Evolutionary conservation across 1,140 invertebrate genomes (phyloP), one percentile per base, ranked within the genome.

Genomic region (Arctopsyche grandis): DNA sequence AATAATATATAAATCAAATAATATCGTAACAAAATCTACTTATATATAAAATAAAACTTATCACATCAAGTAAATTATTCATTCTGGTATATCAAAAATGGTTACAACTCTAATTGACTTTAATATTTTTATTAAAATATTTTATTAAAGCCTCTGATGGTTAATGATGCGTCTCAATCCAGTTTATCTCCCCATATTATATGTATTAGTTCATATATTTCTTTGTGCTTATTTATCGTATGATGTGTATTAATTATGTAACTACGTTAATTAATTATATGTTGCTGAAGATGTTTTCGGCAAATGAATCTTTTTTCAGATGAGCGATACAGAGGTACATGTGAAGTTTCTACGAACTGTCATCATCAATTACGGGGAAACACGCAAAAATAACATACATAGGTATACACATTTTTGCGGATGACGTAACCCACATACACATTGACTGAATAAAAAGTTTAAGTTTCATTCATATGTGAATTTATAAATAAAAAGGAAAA

Each of bases 291-390:
- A 60, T 60, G 56, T 60, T 60, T 60, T 60, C 56, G 56, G 14
- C 16, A 60, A 60, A 60, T 60, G 56, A 60, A 60, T 60, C 56
- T 60, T 60, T 60, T 60, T 19, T 60, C 56, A 60, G 56, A 9
- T 7, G 16, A 9, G 56, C 7, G 14, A 16, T 21, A 60, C 14
- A 38, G 1, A 38, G 1, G 29, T 38, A 38, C 7, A 38, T 38
- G 7, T 38, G 29, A 38, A 38, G 29, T 38, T 38, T 38, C 29
- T 38, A 24, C 22, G 58, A 21, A 66, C 63, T 66, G 63, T 66
- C 63, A 66, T 66, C 21, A 66, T 66, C 63, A 66, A 66, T 66
- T 26, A 66, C 12, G 14, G 1, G 22, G 22, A 22, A 66, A 66
- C 63, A 66, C 63, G 63, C 63, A 66, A 21, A 60, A 19, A 60